phyloP scores from a whole-genome alignment of 2,888 invertebrate genomes.

The Prosapia bicincta region DNA sequence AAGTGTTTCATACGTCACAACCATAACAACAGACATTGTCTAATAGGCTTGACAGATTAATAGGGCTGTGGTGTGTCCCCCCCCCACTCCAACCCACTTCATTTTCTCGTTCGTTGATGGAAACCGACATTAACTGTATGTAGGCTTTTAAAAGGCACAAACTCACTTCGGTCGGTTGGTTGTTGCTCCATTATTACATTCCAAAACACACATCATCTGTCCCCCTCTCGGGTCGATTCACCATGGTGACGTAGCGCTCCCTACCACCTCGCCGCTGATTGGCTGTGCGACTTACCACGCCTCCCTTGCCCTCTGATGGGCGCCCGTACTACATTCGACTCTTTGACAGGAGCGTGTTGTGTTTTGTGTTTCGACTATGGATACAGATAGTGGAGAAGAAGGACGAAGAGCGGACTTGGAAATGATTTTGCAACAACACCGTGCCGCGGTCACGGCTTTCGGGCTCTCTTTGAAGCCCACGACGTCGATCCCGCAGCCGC shows the following conservation, averaged over 20 bases:
- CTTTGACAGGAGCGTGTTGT: neutral
- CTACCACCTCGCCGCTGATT: conserved; percentile 15
- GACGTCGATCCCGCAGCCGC: conserved; percentile 45
- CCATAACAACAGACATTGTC: neutral
- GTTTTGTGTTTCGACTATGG: conserved; percentile 11
- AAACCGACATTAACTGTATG: conserved; percentile 20
- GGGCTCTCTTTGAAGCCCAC: conserved; percentile 47
- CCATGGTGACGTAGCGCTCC: conserved; percentile 22
- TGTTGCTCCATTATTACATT: conserved; percentile 32
- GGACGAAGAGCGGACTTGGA: conserved; percentile 42
- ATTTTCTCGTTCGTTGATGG: conserved; percentile 23
- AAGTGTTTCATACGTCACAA: neutral
- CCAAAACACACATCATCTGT: conserved; percentile 22
- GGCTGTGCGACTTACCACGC: conserved; percentile 11
- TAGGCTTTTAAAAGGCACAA: conserved; percentile 29
- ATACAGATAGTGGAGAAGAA: conserved; percentile 22
- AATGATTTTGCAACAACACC: conserved; percentile 43
- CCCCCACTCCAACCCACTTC: conserved; percentile 18
- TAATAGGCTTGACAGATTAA: conserved; percentile 29
- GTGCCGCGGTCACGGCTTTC: conserved; percentile 41
- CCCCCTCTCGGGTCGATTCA: conserved; percentile 17
- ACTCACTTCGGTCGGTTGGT: conserved; percentile 22
- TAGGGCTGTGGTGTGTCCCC: conserved; percentile 24
- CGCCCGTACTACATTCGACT: neutral
- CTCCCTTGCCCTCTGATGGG: conserved; percentile 3